These are phyloP conservation scores for Addax nasomaculatus DNA, from an alignment of 2,113 vertebrate genomes.

Conservation along the genomic window DNA sequence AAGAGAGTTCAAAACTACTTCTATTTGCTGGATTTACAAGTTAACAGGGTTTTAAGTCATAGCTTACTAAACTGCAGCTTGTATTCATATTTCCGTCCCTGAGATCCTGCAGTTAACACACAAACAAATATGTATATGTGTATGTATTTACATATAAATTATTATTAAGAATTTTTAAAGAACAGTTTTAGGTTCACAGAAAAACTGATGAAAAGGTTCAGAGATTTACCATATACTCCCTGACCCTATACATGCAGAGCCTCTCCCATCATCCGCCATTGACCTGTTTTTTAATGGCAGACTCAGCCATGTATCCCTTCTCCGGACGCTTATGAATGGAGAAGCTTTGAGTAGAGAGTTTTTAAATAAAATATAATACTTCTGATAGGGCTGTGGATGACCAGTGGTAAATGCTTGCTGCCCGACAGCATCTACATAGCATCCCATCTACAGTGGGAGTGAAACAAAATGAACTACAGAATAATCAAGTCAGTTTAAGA, in stretches of 20 bases:
- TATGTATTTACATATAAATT: not conserved
- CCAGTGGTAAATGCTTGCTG: not conserved
- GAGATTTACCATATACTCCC: not conserved
- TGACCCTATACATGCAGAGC: not conserved
- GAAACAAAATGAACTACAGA: not conserved
- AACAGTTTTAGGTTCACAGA: not conserved
- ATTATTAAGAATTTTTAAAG: not conserved
- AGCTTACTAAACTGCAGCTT: not conserved
- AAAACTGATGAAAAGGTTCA: not conserved
- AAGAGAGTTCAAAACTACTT: not conserved
- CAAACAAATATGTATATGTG: not conserved
- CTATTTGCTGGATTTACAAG: not conserved
- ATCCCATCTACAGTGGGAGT: not conserved
- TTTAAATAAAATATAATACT: not conserved
- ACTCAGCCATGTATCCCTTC: not conserved
- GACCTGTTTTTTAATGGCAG: not conserved
- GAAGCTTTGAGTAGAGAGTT: not conserved
- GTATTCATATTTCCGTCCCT: not conserved
- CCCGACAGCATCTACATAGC: not conserved
- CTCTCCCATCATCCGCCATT: not conserved
- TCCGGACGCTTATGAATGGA: not conserved
- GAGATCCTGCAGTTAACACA: too few relatives aligned
- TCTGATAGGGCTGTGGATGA: not conserved
- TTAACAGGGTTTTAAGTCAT: not conserved
- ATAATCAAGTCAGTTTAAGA: not conserved